A percentile compares a stretch with the other conserved stretches of the same genome.
Evolutionary conservation across 2,113 vertebrate species (phyloP).

Genomic region (Muscicapa adusta): DNA sequence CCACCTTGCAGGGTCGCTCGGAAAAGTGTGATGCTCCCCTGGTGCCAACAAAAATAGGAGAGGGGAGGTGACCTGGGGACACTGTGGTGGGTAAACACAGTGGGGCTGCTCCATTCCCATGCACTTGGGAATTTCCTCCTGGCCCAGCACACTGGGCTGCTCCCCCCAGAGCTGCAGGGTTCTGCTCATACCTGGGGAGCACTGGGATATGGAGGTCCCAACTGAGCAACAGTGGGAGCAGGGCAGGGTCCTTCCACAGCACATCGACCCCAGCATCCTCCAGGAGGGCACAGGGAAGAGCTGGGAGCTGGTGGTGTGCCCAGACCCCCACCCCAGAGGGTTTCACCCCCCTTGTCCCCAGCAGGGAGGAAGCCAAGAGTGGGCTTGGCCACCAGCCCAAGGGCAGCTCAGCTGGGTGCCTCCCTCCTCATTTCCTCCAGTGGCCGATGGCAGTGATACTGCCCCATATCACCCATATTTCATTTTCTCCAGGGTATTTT

Average conservation of each 20-base stretch:
- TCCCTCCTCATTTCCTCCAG: slow-evolving; percentile 37
- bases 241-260: neutral
- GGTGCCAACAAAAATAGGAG: slow-evolving; percentile 71
- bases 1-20: slow-evolving; percentile 28
- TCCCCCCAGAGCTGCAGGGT: neutral
- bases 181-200: neutral
- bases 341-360: neutral
- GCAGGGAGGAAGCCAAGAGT: neutral
- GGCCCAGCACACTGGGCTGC: neutral
- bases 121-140: neutral
- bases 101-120: neutral
- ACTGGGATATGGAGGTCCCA: neutral
- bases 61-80: neutral
- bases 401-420: neutral
- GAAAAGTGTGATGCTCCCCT: neutral
- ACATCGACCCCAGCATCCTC: too few relatives aligned
- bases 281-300: neutral
- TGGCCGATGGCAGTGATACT: neutral
- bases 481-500: slow-evolving; percentile 61
- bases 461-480: slow-evolving; percentile 32
- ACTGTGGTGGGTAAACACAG: neutral
- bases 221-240: neutral
- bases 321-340: neutral
- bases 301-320: neutral
- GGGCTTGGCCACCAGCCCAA: neutral